A percentile compares a stretch with the other conserved stretches of the same genome.
Conservation (phyloP, 1,140 invertebrate genomes). For the Drosophila pallidifrons region DNA sequence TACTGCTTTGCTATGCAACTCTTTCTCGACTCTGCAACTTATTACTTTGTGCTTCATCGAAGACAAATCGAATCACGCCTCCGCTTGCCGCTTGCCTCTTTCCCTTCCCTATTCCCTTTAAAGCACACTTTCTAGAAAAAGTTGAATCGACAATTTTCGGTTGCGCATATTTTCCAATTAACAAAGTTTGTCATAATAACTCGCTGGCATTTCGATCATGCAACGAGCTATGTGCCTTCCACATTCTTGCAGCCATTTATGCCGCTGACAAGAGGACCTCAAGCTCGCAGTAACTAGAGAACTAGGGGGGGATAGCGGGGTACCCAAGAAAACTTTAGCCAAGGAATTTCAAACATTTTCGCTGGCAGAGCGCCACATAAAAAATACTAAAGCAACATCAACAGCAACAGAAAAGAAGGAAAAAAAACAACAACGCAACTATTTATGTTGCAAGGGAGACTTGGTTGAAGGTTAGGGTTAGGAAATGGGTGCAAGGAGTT, state of each 20-base stretch:
- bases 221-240: slow-evolving; percentile 64
- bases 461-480: slow-evolving; percentile 44
- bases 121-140: not conserved
- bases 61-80: not conserved
- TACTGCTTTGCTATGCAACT: not conserved
- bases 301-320: not conserved
- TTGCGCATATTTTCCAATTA: slow-evolving; percentile 79
- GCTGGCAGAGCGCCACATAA: slow-evolving; percentile 51
- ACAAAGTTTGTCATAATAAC: slow-evolving; percentile 83
- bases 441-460: slow-evolving; percentile 69
- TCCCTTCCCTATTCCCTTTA: too few relatives aligned
- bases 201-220: slow-evolving; percentile 72
- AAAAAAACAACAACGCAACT: slow-evolving; percentile 62
- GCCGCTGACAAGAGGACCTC: slow-evolving; percentile 49
- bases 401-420: not conserved
- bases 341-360: slow-evolving; percentile 73
- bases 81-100: not conserved
- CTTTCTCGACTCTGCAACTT: not conserved
- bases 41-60: not conserved
- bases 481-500: not conserved
- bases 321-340: slow-evolving; percentile 41
- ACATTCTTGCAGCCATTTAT: slow-evolving; percentile 73
- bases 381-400: slow-evolving; percentile 15
- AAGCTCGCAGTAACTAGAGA: not conserved
- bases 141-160: slow-evolving; percentile 50